phyloP scores from a whole-genome alignment of 2,113 vertebrate genomes.

The Alexandromys fortis region DNA sequence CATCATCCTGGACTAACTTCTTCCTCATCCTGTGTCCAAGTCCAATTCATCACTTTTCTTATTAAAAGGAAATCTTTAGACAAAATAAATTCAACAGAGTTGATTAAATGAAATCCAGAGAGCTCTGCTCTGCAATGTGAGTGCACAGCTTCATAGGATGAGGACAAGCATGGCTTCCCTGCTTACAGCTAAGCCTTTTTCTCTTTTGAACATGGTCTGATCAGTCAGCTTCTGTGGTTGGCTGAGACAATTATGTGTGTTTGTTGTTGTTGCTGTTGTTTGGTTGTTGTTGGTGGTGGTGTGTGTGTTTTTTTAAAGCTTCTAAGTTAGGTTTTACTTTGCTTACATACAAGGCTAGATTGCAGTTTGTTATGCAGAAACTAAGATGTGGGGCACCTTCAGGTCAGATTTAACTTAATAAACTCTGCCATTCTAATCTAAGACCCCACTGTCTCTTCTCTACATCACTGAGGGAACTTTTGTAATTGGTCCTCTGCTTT shows the following conservation, averaged over 20 bases:
- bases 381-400: background rate
- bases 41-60: background rate
- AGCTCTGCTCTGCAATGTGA: background rate
- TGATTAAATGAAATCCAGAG: background rate
- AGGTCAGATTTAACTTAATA: background rate
- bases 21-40: background rate
- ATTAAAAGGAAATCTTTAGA: background rate
- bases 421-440: background rate
- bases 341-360: background rate
- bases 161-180: background rate
- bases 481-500: constrained; percentile 1
- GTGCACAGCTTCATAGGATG: background rate
- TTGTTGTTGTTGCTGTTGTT: background rate
- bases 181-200: background rate
- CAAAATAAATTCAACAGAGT: background rate
- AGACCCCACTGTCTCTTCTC: background rate
- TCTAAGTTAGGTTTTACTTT: background rate
- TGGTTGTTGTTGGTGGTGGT: background rate
- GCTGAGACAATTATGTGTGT: background rate
- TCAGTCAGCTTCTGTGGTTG: background rate
- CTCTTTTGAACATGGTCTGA: background rate
- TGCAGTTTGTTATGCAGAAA: background rate
- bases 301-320: background rate
- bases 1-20: background rate
- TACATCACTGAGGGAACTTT: background rate